Base-by-base conservation (phyloP, 1,140 invertebrate species). In the Vanessa atalanta region DNA sequence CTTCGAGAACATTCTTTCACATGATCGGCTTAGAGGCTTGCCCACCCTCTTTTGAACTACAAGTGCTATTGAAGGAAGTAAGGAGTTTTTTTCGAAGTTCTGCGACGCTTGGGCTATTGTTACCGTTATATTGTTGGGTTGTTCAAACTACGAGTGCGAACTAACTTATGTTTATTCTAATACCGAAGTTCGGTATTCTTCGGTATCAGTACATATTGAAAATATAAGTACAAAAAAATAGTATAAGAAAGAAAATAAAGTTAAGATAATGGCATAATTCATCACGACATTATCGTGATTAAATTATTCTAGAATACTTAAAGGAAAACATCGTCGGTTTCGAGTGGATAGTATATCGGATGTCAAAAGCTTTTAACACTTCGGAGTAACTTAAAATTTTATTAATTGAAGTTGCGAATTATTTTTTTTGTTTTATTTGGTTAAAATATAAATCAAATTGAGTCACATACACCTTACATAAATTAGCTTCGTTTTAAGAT, bases 21-120 rank as follows among this genome's bases (percentile, higher is more conserved):
- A 76, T 82, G 83, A 90, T 87, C 88, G 89, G 87, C 87, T 91
- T 91, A 90, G 84, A 83, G 85, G 82, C 83, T 86, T 79, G 84
- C 80, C 79, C 43, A 79, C 78, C 75, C 68, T 77, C 70, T 81
- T 81, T 78, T 50, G 78, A 84, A 86, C 83, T 86, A 84, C 73
- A 78, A 90, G 83, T 86, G 81, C 81, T 85, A 83, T 87, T 84
- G 77, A 84, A 85, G 79, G 77, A 71, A 78, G 77, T 75, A 79
- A 65, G 76, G 74, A 86, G 82, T 86, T 86, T 78, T n/a, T 79
- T 77, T 73, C 74, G 61, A 84, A 89, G 79, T 88, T 83, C 65
- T 76, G 68, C 79, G 82, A 78, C 51, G 43, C 55, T 69, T 80
- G 73, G 79, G 73, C 81, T 65, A 85, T 86, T 90, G 83, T 87